Evolutionary conservation across 2,797 vertebrate genomes (phyloP), one percentile per base, ranked within the genome.

Genomic region (Rhinoraja longicauda): DNA sequence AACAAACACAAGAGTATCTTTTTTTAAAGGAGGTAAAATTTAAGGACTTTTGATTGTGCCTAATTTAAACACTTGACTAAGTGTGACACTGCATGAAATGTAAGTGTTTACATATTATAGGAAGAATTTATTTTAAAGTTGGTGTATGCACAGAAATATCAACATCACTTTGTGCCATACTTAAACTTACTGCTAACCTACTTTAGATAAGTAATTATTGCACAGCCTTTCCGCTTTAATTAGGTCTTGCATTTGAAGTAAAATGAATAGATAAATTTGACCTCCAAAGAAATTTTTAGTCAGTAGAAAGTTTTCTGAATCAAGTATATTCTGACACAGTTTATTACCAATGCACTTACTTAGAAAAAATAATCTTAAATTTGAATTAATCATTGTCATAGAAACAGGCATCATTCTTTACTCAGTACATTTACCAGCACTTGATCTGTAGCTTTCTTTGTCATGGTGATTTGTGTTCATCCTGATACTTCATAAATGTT

Each of bases 1-100:
- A 75, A 53, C 90, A 92, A 53, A 73, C 45, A 75, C 64, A 73
- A 26, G 90, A 92, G 6, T 92, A 53, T 13, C 70, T 92, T 45
- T 73, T 73, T 39, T 15, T 92, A n/a, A 92, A 72, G 45, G 70
- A 92, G 36, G 90, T 73, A 92, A 92, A 26, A 75, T 75, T 53
- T 53, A 73, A 91, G 36, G 4, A 73, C 32, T 45, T 29, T 29
- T 73, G 70, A 21, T 67, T 73, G 36, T 15, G 26, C 4, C 13
- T 53, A 67, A 75, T 92, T 39, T 29, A 29, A 39, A 73, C 0
- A 9, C 36, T 90, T 39, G 70, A 73, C 26, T 75, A 36, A 92
- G 6, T n/a, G n/a, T n/a, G n/a, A n/a, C 39, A 45, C 21, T 36
- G 53, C 81, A 84, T 84, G 26, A 29, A 84, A 84, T 59, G 57